Evolutionary conservation across 2,797 vertebrate genomes (phyloP), one percentile per base, ranked within the genome.

Genomic region (Lophius americanus): DNA sequence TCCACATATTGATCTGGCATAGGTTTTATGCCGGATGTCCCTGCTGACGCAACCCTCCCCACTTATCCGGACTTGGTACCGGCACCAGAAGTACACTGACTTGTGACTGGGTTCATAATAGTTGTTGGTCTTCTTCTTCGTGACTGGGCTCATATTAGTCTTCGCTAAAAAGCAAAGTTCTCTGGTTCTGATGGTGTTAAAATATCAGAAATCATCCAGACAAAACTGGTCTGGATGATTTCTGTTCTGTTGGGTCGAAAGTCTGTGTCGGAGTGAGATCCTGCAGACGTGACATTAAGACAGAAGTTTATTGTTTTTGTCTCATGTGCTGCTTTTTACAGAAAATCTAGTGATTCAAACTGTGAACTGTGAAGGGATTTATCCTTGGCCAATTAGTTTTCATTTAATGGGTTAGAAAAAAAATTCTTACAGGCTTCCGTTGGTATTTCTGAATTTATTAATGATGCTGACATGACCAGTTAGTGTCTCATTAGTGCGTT

Each of bases 401-500:
- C 61, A 57, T 44, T 5, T 36, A 5, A 49, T 7, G 58, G 42
- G 57, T 35, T 49, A 33, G 47, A 55, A 51, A 14, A 53, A 2
- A 46, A 23, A 3, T 43, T 55, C 51, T n/a, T 62, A 23, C 58
- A 43, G n/a, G 44, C 14, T 59, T 52, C 38, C 64, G 6, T 7
- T 63, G 33, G 7, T 9, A 57, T 42, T 62, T 69, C 41, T 69
- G 13, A 65, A 64, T 76, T 37, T 53, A 11, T 46, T 39, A 64
- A 51, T 41, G 7, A 46, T 39, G 4, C 53, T 42, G 41, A 9
- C 52, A 33, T 57, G 12, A 73, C 44, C 76, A 78, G 78, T 78
- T 60, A 81, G 63, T 53, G 71, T 42, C 67, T 75, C 52, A 68
- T 78, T 60, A 81, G 63, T 53, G 71, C 38, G 67, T 75, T 47